These are phyloP conservation scores for Drosophila lacteicornis DNA, from an alignment of 1,140 invertebrate genomes.

Conservation along the genomic window DNA sequence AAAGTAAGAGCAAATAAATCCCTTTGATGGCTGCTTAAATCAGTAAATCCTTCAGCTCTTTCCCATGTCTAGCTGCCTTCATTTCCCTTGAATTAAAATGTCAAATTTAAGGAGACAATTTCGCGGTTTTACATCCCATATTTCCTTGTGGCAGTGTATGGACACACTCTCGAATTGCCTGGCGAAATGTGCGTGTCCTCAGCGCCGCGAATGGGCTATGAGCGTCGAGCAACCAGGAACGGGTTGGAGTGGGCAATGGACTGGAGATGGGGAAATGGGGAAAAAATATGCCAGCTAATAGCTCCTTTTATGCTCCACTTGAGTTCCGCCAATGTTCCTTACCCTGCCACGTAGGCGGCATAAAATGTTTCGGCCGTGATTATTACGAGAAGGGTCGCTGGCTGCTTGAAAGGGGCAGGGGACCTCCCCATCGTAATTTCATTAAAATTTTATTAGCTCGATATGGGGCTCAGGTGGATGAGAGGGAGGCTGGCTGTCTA, in stretches of 20 bases:
- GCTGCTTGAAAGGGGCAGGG: not conserved
- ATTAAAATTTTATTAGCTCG: conserved; percentile 82
- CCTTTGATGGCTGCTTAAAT: not conserved
- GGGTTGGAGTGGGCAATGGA: conserved; percentile 1
- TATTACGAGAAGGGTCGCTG: conserved; percentile 68
- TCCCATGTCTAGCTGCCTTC: not conserved
- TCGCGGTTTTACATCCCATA: conserved; percentile 9
- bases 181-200: conserved; percentile 47
- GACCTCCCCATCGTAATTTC: conserved; percentile 66
- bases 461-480: conserved; percentile 47
- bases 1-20: conserved; percentile 6
- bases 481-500: conserved; percentile 9
- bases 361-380: conserved; percentile 72
- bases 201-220: conserved; percentile 54
- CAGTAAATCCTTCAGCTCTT: not conserved
- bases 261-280: conserved; percentile 5
- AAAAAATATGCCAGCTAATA: conserved; percentile 65
- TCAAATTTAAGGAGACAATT: conserved; percentile 4
- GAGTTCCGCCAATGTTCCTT: conserved; percentile 34
- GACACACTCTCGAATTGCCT: conserved; percentile 12
- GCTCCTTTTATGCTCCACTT: conserved; percentile 76
- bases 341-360: conserved; percentile 66
- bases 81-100: conserved; percentile 10
- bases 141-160: conserved; percentile 13
- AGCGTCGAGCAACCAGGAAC: conserved; percentile 8